phyloP scores from a whole-genome alignment of 2,113 vertebrate species.

The Ophthalmolycus amberensis region DNA sequence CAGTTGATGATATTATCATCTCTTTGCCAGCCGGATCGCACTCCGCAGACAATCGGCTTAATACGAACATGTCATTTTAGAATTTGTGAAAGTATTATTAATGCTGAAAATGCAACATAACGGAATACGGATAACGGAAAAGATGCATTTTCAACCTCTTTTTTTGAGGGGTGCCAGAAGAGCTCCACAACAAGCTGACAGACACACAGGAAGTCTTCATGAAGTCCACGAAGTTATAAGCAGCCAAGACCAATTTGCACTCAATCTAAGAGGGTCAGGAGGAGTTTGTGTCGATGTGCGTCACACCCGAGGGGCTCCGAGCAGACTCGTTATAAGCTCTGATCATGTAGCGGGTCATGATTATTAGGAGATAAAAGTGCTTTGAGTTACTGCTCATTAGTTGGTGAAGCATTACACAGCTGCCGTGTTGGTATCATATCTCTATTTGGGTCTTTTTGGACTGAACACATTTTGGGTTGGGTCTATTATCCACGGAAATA shows the following conservation, averaged over 20 bases:
- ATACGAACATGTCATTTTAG: neutral
- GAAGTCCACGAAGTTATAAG: neutral
- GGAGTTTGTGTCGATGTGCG: neutral
- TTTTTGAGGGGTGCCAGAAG: neutral
- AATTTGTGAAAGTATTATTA: neutral
- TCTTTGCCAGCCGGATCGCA: conserved; percentile 14
- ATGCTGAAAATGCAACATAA: neutral
- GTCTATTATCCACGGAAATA: neutral
- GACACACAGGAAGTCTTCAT: neutral
- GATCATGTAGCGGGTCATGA: neutral
- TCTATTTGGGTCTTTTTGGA: neutral
- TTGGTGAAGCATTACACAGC: neutral
- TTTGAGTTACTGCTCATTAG: conserved; percentile 8
- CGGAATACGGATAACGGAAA: neutral
- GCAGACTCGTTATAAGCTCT: neutral
- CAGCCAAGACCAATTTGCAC: neutral
- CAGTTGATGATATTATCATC: neutral
- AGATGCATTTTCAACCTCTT: neutral
- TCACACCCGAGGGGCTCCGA: neutral
- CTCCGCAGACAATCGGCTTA: neutral
- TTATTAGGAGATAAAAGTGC: neutral
- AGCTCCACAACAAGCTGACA: neutral
- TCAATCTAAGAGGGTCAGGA: neutral
- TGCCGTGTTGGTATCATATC: neutral
- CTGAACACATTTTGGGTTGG: neutral